These are phyloP conservation scores for Eurois occulta DNA, from an alignment of 2,888 invertebrate species.

Conservation along the genomic window DNA sequence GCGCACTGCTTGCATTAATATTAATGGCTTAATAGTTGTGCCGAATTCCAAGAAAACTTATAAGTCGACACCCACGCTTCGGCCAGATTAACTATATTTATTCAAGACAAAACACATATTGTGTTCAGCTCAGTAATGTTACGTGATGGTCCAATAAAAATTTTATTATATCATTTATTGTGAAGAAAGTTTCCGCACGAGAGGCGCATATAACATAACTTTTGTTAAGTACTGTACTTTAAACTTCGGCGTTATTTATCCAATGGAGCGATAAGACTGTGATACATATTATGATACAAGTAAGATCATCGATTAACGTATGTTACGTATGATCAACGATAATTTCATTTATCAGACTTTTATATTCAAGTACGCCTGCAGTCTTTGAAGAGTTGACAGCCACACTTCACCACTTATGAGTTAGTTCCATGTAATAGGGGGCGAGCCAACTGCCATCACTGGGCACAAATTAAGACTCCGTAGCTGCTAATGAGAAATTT, in stretches of 20 bases:
- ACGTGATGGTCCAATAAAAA: conserved; percentile 65
- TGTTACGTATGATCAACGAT: not conserved
- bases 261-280: not conserved
- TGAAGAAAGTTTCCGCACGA: conserved; percentile 63
- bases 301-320: not conserved
- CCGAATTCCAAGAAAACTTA: conserved; percentile 53
- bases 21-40: conserved; percentile 62
- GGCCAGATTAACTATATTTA: conserved; percentile 64
- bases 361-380: not conserved
- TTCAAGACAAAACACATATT: conserved; percentile 61
- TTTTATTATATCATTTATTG: conserved; percentile 67
- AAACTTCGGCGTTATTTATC: conserved; percentile 22
- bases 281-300: not conserved
- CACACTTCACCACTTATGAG: not conserved
- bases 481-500: not conserved
- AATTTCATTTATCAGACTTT: not conserved
- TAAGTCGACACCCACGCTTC: conserved; percentile 48
- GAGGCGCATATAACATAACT: conserved; percentile 20
- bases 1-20: conserved; percentile 27
- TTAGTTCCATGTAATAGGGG: not conserved
- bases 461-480: not conserved
- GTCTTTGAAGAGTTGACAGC: not conserved
- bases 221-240: conserved; percentile 27
- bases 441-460: not conserved
- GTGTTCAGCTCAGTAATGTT: conserved; percentile 62